Evolutionary conservation across 2,888 invertebrate species (phyloP).

Genomic region (Dorcus parallelipipedus): DNA sequence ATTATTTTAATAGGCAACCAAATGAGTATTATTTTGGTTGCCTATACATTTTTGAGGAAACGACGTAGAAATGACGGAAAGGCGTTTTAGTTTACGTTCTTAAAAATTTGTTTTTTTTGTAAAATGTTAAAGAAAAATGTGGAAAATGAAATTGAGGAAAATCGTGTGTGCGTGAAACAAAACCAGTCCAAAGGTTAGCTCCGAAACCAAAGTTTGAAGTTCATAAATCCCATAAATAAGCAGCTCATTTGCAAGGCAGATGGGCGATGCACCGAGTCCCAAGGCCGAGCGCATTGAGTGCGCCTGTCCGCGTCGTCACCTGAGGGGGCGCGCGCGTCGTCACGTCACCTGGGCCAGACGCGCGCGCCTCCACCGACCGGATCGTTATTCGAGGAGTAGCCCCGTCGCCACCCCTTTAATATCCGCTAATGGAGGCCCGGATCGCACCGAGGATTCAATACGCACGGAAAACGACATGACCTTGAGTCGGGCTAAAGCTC

Average conservation of each 20-base stretch:
- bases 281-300: conserved; percentile 38
- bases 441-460: conserved; percentile 11
- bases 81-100: too few species aligned
- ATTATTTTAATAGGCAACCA: too few species aligned
- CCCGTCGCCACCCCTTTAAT: conserved; percentile 46
- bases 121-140: too few species aligned
- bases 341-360: conserved; percentile 28
- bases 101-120: too few species aligned
- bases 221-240: conserved; percentile 51
- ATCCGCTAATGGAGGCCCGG: conserved; percentile 44
- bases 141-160: too few species aligned
- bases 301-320: conserved; percentile 29
- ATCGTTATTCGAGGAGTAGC: conserved; percentile 50
- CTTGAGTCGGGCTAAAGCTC: conserved; percentile 32
- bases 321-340: conserved; percentile 31
- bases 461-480: conserved; percentile 20
- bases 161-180: background rate
- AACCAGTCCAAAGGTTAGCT: conserved; percentile 2
- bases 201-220: conserved; percentile 42
- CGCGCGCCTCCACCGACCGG: conserved; percentile 40
- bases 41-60: too few species aligned
- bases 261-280: conserved; percentile 46
- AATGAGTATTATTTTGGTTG: too few species aligned
- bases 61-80: too few species aligned
- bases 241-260: conserved; percentile 51